Evolutionary conservation across 2,113 vertebrate species (phyloP).

Genomic region (Glaucidium brasilianum): DNA sequence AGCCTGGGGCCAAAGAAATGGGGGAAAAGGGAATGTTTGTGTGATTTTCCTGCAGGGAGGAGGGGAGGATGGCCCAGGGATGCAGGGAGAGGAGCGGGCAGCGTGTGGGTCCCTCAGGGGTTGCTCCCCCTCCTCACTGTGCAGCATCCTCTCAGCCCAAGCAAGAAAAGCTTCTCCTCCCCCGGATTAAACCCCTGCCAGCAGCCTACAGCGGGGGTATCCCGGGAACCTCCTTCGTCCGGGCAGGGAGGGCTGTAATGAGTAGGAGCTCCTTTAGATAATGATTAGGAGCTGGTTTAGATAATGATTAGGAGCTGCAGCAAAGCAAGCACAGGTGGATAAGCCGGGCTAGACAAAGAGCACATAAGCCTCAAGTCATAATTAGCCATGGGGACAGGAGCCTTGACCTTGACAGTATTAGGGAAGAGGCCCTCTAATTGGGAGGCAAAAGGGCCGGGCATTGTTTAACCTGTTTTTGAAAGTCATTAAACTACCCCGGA

Average conservation of each 20-base stretch:
- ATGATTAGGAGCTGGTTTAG: neutral
- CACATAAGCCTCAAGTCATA: neutral
- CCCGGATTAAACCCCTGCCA: neutral
- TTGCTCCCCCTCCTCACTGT: accelerated
- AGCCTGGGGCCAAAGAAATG: neutral
- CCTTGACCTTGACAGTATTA: neutral
- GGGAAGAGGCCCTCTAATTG: neutral
- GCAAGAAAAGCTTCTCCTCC: neutral
- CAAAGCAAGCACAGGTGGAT: neutral
- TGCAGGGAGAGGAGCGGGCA: neutral
- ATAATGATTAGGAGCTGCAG: neutral
- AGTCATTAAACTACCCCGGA: neutral
- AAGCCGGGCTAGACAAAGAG: neutral
- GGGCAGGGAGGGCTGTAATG: accelerated
- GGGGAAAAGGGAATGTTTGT: neutral
- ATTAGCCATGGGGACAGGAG: neutral
- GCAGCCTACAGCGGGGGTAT: neutral
- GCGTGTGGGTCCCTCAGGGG: accelerated
- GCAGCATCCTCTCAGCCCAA: too few species aligned
- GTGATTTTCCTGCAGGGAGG: neutral
- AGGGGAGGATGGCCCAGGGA: accelerated
- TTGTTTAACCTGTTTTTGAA: neutral
- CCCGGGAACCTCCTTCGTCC: neutral
- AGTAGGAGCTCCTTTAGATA: neutral
- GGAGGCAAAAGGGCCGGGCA: neutral